Evolutionary conservation across 2,888 invertebrate species (phyloP), one percentile per base, ranked within the genome.

Genomic region (Myopa testacea): DNA sequence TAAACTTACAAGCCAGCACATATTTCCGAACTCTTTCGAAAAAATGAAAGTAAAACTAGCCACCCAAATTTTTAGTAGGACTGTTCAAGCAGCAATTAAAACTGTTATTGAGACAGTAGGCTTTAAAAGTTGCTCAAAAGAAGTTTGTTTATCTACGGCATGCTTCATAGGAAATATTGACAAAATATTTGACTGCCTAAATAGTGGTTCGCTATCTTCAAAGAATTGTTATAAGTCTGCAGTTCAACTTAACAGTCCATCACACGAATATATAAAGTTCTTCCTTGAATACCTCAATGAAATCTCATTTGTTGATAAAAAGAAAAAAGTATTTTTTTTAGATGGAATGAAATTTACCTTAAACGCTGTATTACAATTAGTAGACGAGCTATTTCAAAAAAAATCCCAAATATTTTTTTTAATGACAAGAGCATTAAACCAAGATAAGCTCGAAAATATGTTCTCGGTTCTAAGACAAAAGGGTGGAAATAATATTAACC

Each of bases 91-190:
- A 45, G 69, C 75, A 12, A 75, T 78, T 26, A 75, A 26, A 76
- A 78, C 75, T 10, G 55, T 70, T 26, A n/a, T 58, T 34, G 77
- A 77, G 4, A 72, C 72, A 12, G n/a, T 67, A 10, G 60, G 38
- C 4, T 63, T 40, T 63, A 74, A 74, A 19, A 50, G 52, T 34
- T 34, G n/a, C 40, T 63, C 55, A 73, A 77, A 65, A 68, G 26
- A 77, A 55, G 52, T 10, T 12, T 50, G 72, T 19, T 14, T 73
- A 38, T 72, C 65, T 14, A 77, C 67, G 6, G 77, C 65, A 50
- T 65, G 34, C 34, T 77, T 77, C 50, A 58, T 38, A 45, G 65
- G 65, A 72, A 77, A 71, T 60, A 58, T 76, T 62, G 70, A 71
- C 45, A 76, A 71, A 45, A 45, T 76, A 19, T 71, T 76, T 71